Evolutionary conservation across 1,140 invertebrate species (phyloP).

Genomic region (Bombus superbus): DNA sequence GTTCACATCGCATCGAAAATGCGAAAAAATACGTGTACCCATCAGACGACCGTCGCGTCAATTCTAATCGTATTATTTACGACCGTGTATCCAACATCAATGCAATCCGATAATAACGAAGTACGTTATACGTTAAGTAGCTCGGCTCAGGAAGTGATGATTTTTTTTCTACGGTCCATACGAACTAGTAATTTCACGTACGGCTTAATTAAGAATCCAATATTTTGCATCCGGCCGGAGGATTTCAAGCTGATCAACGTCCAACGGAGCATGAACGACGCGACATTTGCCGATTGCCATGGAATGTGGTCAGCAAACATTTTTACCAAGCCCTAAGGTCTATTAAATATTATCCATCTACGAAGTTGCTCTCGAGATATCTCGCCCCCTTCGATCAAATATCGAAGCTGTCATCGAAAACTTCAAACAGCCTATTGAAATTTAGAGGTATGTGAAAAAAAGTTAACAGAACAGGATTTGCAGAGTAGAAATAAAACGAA

Average conservation of each 20-base stretch:
- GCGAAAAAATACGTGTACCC: background rate
- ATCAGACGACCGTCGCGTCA: background rate
- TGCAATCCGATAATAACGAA: background rate
- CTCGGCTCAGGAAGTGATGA: background rate
- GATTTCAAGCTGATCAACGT: background rate
- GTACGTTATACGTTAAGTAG: too few species aligned
- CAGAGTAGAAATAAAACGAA: background rate
- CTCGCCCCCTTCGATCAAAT: background rate
- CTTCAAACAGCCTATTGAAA: background rate
- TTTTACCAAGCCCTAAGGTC: background rate
- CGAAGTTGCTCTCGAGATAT: background rate
- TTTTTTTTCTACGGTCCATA: background rate
- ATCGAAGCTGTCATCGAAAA: background rate
- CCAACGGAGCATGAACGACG: slow-evolving; percentile 14
- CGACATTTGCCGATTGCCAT: background rate
- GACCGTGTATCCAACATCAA: background rate
- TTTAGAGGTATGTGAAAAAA: background rate
- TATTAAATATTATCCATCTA: background rate
- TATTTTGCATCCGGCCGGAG: background rate
- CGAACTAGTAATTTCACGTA: background rate
- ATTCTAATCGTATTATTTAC: background rate
- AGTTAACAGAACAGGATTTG: background rate
- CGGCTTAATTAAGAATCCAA: background rate
- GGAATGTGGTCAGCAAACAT: slow-evolving; percentile 5
- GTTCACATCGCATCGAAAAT: background rate